A percentile compares a stretch with the other conserved stretches of the same genome.
These are phyloP conservation scores for Cynocephalus volans DNA, from an alignment of 2,113 vertebrate genomes.

Conservation along the genomic window DNA sequence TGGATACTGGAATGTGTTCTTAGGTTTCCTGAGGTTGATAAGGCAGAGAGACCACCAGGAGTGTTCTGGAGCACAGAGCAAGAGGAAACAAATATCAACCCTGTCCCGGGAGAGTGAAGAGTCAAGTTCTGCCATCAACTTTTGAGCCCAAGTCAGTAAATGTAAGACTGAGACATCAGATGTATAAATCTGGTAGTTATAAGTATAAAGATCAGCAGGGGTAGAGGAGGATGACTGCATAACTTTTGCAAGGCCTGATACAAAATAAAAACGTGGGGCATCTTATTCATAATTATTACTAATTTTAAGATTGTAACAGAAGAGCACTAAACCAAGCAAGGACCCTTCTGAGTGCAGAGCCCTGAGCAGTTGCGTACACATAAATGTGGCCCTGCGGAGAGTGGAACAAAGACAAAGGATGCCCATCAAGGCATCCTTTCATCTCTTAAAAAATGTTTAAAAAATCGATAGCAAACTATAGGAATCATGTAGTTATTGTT, in stretches of 20 bases:
- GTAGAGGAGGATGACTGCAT: neutral
- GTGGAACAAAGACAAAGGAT: neutral
- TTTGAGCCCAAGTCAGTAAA: neutral
- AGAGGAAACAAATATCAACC: neutral
- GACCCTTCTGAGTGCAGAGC: neutral
- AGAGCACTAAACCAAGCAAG: neutral
- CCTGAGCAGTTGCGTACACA: neutral
- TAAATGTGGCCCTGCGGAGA: neutral
- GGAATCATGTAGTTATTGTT: neutral
- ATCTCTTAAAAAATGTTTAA: neutral
- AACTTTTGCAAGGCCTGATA: neutral
- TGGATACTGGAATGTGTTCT: neutral
- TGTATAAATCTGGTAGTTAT: accelerated
- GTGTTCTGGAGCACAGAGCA: neutral
- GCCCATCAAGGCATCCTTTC: neutral
- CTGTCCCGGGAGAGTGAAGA: neutral
- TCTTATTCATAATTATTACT: neutral
- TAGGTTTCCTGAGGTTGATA: neutral
- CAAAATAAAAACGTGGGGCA: neutral
- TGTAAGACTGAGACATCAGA: neutral
- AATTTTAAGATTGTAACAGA: neutral
- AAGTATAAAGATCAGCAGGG: too few species aligned
- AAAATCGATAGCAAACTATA: neutral
- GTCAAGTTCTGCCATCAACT: neutral
- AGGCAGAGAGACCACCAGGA: neutral